Evolutionary conservation across 1,140 invertebrate species (phyloP).

Genomic region (Drosophila pseudoobscura): DNA sequence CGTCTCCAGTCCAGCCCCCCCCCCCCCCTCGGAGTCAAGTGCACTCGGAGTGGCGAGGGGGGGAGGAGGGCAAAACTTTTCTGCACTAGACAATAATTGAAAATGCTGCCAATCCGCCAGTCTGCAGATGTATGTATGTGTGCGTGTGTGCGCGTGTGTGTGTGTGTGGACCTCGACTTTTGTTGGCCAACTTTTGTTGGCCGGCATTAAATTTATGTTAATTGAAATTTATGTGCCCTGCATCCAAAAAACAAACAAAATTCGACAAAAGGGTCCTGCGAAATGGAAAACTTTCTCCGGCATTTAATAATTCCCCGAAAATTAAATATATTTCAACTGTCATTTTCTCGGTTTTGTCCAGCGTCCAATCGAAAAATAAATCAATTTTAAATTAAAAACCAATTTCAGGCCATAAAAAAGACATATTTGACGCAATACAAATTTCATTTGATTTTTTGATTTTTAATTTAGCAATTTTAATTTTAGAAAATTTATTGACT

Average conservation of each 20-base stretch:
- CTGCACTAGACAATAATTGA: conserved; percentile 69
- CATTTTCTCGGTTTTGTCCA: not conserved
- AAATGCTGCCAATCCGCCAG: conserved; percentile 36
- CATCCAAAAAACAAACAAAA: conserved; percentile 12
- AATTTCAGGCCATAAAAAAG: too few species aligned
- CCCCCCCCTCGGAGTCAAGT: conserved; percentile 41
- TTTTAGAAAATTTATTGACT: too few species aligned
- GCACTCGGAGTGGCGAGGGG: conserved; percentile 11
- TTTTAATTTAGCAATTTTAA: too few species aligned
- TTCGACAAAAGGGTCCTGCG: conserved; percentile 16
- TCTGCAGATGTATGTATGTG: not conserved
- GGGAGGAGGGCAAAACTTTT: conserved; percentile 55
- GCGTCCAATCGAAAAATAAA: conserved; percentile 19
- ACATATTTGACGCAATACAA: too few species aligned
- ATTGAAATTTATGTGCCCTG: conserved; percentile 74
- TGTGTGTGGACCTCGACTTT: conserved; percentile 18
- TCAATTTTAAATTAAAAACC: conserved; percentile 24
- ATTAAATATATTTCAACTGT: conserved; percentile 5
- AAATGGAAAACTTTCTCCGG: conserved; percentile 27
- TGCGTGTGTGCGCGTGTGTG: conserved; percentile 8
- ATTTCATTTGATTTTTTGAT: too few species aligned
- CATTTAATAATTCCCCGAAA: conserved; percentile 6
- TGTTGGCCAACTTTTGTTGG: conserved; percentile 57
- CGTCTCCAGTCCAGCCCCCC: not conserved
- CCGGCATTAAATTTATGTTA: conserved; percentile 74